These are phyloP conservation scores for Cryptocephalus primarius DNA, from an alignment of 2,888 invertebrate genomes.

Conservation along the genomic window DNA sequence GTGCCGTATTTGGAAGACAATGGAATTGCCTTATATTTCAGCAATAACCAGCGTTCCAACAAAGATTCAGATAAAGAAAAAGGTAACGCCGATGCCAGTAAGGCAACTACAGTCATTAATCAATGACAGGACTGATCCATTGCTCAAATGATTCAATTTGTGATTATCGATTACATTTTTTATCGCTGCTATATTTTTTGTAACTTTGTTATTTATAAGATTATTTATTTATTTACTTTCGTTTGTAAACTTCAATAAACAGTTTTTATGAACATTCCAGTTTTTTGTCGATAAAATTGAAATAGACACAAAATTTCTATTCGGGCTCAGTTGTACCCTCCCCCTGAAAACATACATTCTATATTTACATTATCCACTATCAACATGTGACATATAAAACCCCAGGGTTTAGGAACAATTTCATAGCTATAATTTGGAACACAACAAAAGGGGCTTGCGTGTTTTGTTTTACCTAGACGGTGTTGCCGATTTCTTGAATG, in stretches of 20 bases:
- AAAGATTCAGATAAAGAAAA: conserved; percentile 8
- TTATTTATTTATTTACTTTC: background rate
- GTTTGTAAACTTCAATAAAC: too few relatives aligned
- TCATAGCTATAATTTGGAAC: background rate
- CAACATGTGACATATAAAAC: too few relatives aligned
- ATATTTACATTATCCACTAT: too few relatives aligned
- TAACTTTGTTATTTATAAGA: background rate
- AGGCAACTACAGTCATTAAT: conserved; percentile 7
- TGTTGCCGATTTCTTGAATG: too few relatives aligned
- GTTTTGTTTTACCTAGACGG: too few relatives aligned
- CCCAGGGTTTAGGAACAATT: background rate
- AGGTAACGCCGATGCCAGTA: background rate
- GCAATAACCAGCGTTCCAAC: conserved; percentile 20
- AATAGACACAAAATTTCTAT: too few relatives aligned
- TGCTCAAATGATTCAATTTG: background rate
- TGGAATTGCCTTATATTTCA: conserved; percentile 49
- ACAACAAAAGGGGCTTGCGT: too few relatives aligned
- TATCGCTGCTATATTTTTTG: background rate
- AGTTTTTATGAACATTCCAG: too few relatives aligned
- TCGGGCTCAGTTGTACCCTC: too few relatives aligned
- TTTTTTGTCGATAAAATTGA: too few relatives aligned
- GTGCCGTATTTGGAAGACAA: conserved; percentile 43
- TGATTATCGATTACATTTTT: background rate
- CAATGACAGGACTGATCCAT: conserved; percentile 1
- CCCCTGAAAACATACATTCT: too few relatives aligned